phyloP scores from a whole-genome alignment of 2,888 invertebrate species.

The Eupithecia tripunctaria region DNA sequence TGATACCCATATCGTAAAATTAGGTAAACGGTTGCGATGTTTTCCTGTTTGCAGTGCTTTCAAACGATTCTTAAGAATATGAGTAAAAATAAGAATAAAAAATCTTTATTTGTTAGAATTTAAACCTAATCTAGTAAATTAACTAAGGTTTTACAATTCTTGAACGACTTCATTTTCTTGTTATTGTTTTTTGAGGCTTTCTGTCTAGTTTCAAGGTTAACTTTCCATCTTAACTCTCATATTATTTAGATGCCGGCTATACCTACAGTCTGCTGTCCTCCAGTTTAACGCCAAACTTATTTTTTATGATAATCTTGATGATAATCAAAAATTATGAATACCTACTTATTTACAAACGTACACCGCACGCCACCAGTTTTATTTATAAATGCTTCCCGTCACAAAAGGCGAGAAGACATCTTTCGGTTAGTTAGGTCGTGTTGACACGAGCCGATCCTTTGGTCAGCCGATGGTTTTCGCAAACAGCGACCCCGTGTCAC shows the following conservation, averaged over 20 bases:
- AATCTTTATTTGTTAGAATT: no score
- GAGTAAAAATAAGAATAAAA: no score
- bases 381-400: conserved; percentile 15
- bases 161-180: background rate
- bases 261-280: no score
- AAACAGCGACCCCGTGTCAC: conserved; percentile 62
- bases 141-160: no score
- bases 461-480: conserved; percentile 74
- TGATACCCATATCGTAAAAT: conserved; percentile 42
- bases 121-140: no score
- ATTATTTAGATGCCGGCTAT: background rate
- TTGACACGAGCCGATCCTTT: conserved; percentile 59
- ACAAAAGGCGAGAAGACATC: conserved; percentile 52
- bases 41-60: conserved; percentile 29
- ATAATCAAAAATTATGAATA: no score
- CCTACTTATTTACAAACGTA: background rate
- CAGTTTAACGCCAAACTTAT: no score
- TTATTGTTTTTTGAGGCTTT: background rate
- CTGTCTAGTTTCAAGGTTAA: no score
- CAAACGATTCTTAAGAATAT: conserved; percentile 7
- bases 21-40: conserved; percentile 36
- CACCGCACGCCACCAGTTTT: background rate
- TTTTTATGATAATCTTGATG: no score
- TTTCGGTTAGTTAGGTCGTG: conserved; percentile 75
- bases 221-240: no score